Percentiles rank a stretch among this genome's conserved stretches.
phyloP scores from a whole-genome alignment of 2,888 invertebrate genomes.

The Glyphotaelius pellucidus region DNA sequence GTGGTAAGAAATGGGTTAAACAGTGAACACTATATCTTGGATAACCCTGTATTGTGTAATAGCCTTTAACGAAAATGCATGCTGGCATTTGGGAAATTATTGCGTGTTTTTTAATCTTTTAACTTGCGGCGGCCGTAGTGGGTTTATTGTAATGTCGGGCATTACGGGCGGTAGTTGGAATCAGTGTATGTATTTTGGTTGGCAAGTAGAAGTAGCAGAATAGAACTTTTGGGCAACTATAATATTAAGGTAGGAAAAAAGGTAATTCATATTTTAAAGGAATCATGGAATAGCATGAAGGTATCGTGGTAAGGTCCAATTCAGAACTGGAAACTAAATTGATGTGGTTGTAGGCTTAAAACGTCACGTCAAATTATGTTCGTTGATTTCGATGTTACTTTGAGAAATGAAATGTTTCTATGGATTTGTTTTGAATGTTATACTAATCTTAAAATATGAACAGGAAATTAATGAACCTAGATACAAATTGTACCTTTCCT shows the following conservation, averaged over 20 bases:
- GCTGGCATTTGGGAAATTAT: constrained; percentile 24
- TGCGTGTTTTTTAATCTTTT: constrained; percentile 31
- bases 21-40: neutral
- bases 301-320: neutral
- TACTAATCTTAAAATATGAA: no score
- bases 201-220: neutral
- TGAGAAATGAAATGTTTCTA: no score
- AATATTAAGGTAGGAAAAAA: neutral
- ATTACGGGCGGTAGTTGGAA: neutral
- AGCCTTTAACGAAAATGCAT: constrained; percentile 34
- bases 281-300: neutral
- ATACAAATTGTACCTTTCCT: no score
- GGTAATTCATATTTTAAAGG: constrained; percentile 9
- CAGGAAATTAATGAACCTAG: no score
- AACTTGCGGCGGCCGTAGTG: constrained; percentile 7
- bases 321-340: neutral
- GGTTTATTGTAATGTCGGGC: constrained; percentile 5
- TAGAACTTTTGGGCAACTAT: neutral
- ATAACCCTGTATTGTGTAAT: neutral
- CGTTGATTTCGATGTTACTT: neutral
- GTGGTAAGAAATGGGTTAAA: neutral
- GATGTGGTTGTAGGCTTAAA: neutral
- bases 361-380: neutral
- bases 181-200: neutral
- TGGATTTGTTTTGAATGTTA: no score